phyloP scores from a whole-genome alignment of 2,888 invertebrate genomes.

The Chloroclysta siterata region DNA sequence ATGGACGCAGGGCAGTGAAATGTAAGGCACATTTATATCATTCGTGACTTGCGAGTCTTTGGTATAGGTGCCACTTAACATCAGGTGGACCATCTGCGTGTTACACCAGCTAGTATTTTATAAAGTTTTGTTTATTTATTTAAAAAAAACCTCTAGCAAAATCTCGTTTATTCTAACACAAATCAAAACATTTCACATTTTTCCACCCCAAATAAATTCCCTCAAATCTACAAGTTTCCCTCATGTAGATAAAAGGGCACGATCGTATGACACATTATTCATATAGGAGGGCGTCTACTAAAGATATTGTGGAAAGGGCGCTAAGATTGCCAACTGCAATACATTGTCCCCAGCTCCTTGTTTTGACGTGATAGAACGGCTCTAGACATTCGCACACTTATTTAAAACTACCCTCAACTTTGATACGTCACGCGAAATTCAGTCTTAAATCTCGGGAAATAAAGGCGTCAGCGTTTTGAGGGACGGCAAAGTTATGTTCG shows the following conservation, averaged over 20 bases:
- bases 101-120: too few relatives aligned
- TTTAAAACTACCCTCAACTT: conserved; percentile 42
- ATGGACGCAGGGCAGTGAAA: too few relatives aligned
- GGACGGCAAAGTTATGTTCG: conserved; percentile 43
- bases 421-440: conserved; percentile 32
- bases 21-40: too few relatives aligned
- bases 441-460: conserved; percentile 33
- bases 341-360: conserved; percentile 79
- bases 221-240: conserved; percentile 64
- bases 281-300: conserved; percentile 81
- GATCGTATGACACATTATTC: conserved; percentile 82
- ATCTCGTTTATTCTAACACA: conserved; percentile 31
- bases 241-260: conserved; percentile 76
- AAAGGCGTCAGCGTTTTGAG: conserved; percentile 28
- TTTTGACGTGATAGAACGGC: conserved; percentile 82
- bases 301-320: conserved; percentile 84
- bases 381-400: conserved; percentile 69
- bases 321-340: conserved; percentile 83
- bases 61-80: too few relatives aligned
- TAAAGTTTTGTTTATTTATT: too few relatives aligned
- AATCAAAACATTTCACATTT: conserved; percentile 40
- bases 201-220: conserved; percentile 44
- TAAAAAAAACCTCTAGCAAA: too few relatives aligned
- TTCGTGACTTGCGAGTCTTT: too few relatives aligned
- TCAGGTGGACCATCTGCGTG: too few relatives aligned